phyloP scores from a whole-genome alignment of 2,888 invertebrate species.

The Dicyrtoma fusca region DNA sequence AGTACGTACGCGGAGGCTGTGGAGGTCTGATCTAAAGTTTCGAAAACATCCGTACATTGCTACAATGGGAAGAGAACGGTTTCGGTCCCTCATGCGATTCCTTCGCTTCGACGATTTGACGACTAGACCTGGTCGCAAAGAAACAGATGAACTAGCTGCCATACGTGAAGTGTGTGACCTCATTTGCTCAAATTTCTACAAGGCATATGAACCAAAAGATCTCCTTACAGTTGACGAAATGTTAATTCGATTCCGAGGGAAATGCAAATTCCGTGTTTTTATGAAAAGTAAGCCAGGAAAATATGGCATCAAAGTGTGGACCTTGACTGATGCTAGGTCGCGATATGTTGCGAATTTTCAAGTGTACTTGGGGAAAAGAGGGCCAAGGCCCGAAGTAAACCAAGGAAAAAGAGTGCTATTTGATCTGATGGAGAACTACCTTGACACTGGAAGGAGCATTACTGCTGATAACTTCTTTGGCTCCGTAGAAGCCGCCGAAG shows the following conservation, averaged over 20 bases:
- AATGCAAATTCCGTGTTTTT: background rate
- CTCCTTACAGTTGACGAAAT: background rate
- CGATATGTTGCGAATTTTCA: background rate
- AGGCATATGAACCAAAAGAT: background rate
- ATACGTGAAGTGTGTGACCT: background rate
- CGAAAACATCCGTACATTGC: background rate
- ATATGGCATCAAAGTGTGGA: background rate
- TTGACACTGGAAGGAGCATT: background rate
- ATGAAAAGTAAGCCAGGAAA: conserved; percentile 3
- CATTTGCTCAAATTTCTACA: background rate
- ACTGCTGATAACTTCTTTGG: conserved; percentile 12
- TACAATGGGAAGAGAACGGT: background rate
- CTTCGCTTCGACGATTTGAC: background rate
- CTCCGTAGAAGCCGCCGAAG: background rate
- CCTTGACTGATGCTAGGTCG: background rate
- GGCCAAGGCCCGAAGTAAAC: background rate
- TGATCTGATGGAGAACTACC: background rate
- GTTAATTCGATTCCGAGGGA: background rate
- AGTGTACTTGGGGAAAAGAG: background rate
- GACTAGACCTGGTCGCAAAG: background rate
- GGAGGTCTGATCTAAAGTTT: background rate
- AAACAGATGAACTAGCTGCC: background rate
- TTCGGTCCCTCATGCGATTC: background rate
- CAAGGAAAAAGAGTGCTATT: background rate
- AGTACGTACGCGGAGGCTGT: background rate